Conservation (phyloP, 2,113 vertebrate species). For the Dicaeum eximium region DNA sequence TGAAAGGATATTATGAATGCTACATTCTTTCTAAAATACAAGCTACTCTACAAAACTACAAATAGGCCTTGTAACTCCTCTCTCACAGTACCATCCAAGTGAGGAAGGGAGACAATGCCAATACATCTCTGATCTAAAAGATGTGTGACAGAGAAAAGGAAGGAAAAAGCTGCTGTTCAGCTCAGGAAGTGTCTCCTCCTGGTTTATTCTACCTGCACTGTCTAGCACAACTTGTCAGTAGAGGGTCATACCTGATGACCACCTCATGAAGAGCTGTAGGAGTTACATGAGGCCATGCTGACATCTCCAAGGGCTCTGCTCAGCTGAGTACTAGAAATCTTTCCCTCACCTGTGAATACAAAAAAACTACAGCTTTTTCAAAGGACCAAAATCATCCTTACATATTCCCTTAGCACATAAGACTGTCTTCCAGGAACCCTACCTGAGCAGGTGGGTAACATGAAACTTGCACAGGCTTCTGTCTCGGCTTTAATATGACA, state of each 20-base stretch:
- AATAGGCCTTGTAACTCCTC: neutral
- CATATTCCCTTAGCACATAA: neutral
- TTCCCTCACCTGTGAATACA: conserved; percentile 47
- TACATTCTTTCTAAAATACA: neutral
- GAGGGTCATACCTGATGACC: conserved; percentile 59
- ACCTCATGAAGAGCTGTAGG: conserved; percentile 20
- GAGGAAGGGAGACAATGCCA: neutral
- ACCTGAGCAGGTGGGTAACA: neutral
- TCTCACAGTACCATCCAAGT: neutral
- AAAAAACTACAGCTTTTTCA: neutral
- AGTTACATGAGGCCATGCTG: conserved; percentile 30
- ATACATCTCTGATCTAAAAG: neutral
- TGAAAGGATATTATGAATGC: neutral
- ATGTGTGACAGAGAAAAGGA: fast-evolving
- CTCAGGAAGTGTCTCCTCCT: neutral
- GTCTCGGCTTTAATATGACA: neutral
- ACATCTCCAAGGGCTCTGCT: conserved; percentile 35
- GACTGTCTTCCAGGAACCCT: neutral
- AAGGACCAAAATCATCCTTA: neutral
- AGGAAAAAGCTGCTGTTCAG: neutral
- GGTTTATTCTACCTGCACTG: neutral
- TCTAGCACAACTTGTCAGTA: neutral
- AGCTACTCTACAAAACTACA: neutral
- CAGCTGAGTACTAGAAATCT: conserved; percentile 38
- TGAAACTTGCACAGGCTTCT: neutral